These are phyloP conservation scores for Pseudomyrmex cubaensis DNA, from an alignment of 1,140 invertebrate species.

Conservation along the genomic window DNA sequence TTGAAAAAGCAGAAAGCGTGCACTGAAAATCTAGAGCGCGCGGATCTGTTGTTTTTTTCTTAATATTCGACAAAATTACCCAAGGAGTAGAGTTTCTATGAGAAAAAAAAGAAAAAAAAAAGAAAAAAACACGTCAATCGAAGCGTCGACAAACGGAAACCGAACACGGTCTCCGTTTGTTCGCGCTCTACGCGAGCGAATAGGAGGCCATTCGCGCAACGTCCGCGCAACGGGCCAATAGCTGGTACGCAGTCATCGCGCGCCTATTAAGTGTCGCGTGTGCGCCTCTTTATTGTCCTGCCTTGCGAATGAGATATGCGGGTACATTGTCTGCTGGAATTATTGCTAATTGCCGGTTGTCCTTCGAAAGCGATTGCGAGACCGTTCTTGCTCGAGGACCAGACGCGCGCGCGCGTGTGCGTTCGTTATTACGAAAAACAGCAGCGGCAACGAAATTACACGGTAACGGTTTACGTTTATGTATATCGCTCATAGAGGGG, in stretches of 20 bases:
- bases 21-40: too few species aligned
- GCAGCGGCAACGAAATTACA: slow-evolving; percentile 6
- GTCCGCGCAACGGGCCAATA: slow-evolving; percentile 30
- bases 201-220: slow-evolving; percentile 41
- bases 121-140: background rate
- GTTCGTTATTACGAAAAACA: slow-evolving; percentile 18
- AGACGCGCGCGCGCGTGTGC: background rate
- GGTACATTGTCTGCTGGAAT: slow-evolving; percentile 78
- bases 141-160: too few species aligned
- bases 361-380: slow-evolving; percentile 72
- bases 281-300: slow-evolving; percentile 61
- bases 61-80: background rate
- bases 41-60: too few species aligned
- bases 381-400: slow-evolving; percentile 12
- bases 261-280: slow-evolving; percentile 54
- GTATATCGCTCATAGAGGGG: too few species aligned
- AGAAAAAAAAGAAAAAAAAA: background rate
- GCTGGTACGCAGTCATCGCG: slow-evolving; percentile 44
- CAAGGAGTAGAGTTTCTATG: background rate
- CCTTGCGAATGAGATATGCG: slow-evolving; percentile 74
- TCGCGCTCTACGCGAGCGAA: slow-evolving; percentile 41
- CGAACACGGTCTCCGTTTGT: slow-evolving; percentile 1
- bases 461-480: background rate
- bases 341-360: slow-evolving; percentile 80
- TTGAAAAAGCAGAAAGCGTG: background rate